Base-by-base conservation (phyloP, 2,888 invertebrate species). In the Melinaea menophilus region DNA sequence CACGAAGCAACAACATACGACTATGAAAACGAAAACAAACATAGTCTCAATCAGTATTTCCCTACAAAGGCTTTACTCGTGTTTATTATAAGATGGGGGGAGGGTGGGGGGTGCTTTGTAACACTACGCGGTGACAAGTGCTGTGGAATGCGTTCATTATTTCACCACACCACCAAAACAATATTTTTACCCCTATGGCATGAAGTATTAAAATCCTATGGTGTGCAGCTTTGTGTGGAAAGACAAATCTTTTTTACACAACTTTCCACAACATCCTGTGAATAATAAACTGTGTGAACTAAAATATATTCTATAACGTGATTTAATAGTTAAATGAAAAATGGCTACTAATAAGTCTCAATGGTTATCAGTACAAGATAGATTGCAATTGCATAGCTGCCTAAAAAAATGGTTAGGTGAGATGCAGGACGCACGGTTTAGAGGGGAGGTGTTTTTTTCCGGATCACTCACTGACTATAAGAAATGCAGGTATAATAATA, bases 71-170 rank as follows among this genome's bases (percentile, higher is more conserved):
- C 22, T 51, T 22, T 51, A 51, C 48, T 51, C 5, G 51, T 51
- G 51, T 51, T 51, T 51, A 31, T 5, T 51, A 51, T 51, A 51
- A 51, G n/a, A n/a, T n/a, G n/a, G n/a, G n/a, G n/a, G n/a, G n/a
- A n/a, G n/a, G n/a, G 51, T 51, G n/a, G 51, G 22, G 31, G 51
- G 48, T 35, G 48, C 33, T 51, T n/a, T 58, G 34, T 51, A 37
- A 58, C 51, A 33, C 34, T 13, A 13, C 51, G 51, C 58, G 51
- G 35, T 37, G 58, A 58, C 48, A 58, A 58, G 58, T 48, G 58
- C 48, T 51, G 9, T 34, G 51, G 37, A 58, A 51, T 22, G 58
- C 13, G 51, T 37, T 35, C 48, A 48, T 58, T 58, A 58, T 51
- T 58, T 35, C 51, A n/a, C 51, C 45, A 13, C 35, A 13, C 33